These are phyloP conservation scores for Apamea crenata DNA, from an alignment of 2,888 invertebrate genomes.

Conservation along the genomic window DNA sequence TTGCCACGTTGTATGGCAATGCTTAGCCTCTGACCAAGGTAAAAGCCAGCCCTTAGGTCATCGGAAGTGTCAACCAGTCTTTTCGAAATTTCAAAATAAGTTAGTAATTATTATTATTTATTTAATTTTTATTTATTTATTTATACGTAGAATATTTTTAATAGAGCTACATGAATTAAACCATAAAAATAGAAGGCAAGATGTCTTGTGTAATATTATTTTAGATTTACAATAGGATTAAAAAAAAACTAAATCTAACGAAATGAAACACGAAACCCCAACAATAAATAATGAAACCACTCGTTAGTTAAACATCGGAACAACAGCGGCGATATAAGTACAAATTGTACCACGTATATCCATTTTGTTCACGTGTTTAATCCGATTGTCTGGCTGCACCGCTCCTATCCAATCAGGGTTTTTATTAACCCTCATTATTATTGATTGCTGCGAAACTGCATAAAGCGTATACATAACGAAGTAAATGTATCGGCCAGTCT, in stretches of 20 bases:
- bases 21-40: too few relatives aligned
- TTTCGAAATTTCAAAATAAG: too few relatives aligned
- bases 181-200: not conserved
- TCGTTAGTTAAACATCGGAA: conserved; percentile 59
- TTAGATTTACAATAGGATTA: not conserved
- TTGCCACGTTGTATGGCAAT: too few relatives aligned
- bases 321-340: conserved; percentile 46
- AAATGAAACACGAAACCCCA: not conserved
- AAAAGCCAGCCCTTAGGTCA: too few relatives aligned
- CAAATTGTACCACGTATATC: conserved; percentile 58
- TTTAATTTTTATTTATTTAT: too few relatives aligned
- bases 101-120: too few relatives aligned
- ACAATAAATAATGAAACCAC: conserved; percentile 30
- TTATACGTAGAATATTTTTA: not conserved
- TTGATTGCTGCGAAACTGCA: conserved; percentile 78
- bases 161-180: not conserved
- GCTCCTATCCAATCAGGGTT: conserved; percentile 81
- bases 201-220: not conserved
- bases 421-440: conserved; percentile 86
- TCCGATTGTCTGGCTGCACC: conserved; percentile 78
- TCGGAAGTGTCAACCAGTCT: too few relatives aligned
- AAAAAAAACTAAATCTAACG: conserved; percentile 4
- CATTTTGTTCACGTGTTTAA: conserved; percentile 78
- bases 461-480: conserved; percentile 62
- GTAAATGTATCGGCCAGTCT: conserved; percentile 47